A percentile compares a stretch with the other conserved stretches of the same genome.
Conservation (phyloP, 2,888 invertebrate genomes). For the Abrostola triplasia region DNA sequence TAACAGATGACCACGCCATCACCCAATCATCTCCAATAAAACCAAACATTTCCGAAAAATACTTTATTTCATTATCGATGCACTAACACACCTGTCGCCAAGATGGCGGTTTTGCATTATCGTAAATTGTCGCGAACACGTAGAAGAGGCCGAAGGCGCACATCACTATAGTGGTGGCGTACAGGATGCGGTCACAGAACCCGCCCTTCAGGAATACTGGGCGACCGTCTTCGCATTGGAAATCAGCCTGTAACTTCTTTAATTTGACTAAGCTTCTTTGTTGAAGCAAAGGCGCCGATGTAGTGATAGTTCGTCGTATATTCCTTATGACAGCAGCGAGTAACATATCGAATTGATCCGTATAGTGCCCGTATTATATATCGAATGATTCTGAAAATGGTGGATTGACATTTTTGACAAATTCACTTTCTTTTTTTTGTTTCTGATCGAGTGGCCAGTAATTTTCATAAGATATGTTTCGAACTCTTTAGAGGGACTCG, state of each 20-base stretch:
- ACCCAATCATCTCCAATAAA: not conserved
- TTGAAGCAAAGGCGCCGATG: constrained; percentile 29
- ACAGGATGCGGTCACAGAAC: constrained; percentile 59
- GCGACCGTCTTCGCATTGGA: constrained; percentile 63
- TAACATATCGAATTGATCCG: constrained; percentile 32
- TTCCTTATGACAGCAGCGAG: constrained; percentile 20
- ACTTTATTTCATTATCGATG: constrained; percentile 8
- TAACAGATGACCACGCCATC: no score
- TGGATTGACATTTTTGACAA: not conserved
- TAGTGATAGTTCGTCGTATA: constrained; percentile 41
- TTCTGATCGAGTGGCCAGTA: constrained; percentile 12
- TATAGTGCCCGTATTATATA: constrained; percentile 16
- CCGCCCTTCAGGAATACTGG: constrained; percentile 64
- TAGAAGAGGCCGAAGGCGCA: constrained; percentile 9
- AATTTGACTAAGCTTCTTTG: constrained; percentile 38
- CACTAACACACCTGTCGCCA: constrained; percentile 54
- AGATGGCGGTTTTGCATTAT: constrained; percentile 63
- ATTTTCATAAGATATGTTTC: not conserved
- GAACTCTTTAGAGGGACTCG: not conserved
- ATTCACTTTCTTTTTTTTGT: constrained; percentile 1
- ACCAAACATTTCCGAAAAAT: not conserved
- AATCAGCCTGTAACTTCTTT: constrained; percentile 63
- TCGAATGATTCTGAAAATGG: constrained; percentile 26
- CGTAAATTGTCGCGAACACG: constrained; percentile 49
- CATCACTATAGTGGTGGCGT: constrained; percentile 46